Evolutionary conservation across 2,797 vertebrate species (phyloP).

Genomic region (Periophthalmus magnuspinnatus): DNA sequence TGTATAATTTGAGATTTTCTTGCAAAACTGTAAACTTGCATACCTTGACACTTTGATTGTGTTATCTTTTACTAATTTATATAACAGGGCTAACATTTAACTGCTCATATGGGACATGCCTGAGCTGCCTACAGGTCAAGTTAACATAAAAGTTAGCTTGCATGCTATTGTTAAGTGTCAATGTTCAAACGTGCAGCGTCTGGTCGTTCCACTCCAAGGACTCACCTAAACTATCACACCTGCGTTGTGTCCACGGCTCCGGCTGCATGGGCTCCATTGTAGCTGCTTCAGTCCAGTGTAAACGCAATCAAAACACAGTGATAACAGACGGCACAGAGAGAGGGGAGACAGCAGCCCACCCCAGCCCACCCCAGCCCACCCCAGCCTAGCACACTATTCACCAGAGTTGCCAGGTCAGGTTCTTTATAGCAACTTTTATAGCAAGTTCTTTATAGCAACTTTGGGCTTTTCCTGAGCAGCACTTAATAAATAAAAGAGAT

Average conservation of each 20-base stretch:
- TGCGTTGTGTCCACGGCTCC: slow-evolving; percentile 49
- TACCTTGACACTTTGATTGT: not conserved
- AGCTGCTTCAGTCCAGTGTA: slow-evolving; percentile 1
- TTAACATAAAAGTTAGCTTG: not conserved
- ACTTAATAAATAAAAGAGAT: no score
- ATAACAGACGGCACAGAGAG: slow-evolving; percentile 35
- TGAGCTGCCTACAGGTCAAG: not conserved
- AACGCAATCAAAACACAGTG: slow-evolving; percentile 19
- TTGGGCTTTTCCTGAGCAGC: no score
- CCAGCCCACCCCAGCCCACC: not conserved
- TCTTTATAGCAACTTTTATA: no score
- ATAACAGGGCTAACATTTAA: not conserved
- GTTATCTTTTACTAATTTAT: not conserved
- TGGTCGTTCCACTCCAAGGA: not conserved
- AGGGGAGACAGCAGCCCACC: slow-evolving; percentile 30
- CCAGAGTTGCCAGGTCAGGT: no score
- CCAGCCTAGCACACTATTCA: no score
- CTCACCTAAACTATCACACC: slow-evolving; percentile 77
- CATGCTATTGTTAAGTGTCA: not conserved
- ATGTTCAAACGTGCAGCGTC: not conserved
- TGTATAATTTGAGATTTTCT: not conserved
- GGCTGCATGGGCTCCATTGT: slow-evolving; percentile 63
- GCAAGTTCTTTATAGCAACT: no score
- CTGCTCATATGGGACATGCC: not conserved
- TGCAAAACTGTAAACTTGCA: not conserved